Percentiles rank a stretch among this genome's conserved stretches.
These are phyloP conservation scores for Sparidentex hasta DNA, from an alignment of 2,797 vertebrate genomes.

Conservation along the genomic window DNA sequence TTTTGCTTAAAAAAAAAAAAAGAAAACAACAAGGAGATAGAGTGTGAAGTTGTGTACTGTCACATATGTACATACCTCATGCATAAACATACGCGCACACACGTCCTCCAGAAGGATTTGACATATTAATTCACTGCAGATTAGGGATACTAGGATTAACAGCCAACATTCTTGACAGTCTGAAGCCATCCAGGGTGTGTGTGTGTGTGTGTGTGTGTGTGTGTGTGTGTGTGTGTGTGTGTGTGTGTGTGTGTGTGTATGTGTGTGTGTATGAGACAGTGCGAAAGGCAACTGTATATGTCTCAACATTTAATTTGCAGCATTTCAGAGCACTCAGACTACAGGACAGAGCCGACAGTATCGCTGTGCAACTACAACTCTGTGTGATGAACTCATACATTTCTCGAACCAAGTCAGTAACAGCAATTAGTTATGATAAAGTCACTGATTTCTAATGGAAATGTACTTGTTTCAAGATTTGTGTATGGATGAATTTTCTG, in stretches of 20 bases:
- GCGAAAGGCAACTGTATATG: too few relatives aligned
- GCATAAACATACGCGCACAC: not conserved
- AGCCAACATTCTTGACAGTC: constrained; percentile 23
- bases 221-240: not conserved
- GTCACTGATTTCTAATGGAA: not conserved
- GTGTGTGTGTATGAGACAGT: not conserved
- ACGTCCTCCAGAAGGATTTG: constrained; percentile 35
- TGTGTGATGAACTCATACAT: not conserved
- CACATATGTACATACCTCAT: constrained; percentile 2
- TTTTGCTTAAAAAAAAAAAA: constrained; percentile 6
- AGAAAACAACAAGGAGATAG: not conserved
- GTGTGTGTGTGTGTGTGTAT: not conserved
- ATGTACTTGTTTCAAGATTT: not conserved
- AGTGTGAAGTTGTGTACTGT: not conserved
- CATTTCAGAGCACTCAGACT: not conserved
- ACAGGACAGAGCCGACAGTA: not conserved
- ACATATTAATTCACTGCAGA: constrained; percentile 49
- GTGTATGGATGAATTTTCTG: not conserved
- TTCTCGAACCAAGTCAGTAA: not conserved
- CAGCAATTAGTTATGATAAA: not conserved
- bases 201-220: not conserved
- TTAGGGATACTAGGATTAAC: constrained; percentile 49
- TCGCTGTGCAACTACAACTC: not conserved
- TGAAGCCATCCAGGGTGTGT: not conserved
- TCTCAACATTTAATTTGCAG: not conserved